phyloP scores from a whole-genome alignment of 2,888 invertebrate species.

The Aproaerema taeniolella region DNA sequence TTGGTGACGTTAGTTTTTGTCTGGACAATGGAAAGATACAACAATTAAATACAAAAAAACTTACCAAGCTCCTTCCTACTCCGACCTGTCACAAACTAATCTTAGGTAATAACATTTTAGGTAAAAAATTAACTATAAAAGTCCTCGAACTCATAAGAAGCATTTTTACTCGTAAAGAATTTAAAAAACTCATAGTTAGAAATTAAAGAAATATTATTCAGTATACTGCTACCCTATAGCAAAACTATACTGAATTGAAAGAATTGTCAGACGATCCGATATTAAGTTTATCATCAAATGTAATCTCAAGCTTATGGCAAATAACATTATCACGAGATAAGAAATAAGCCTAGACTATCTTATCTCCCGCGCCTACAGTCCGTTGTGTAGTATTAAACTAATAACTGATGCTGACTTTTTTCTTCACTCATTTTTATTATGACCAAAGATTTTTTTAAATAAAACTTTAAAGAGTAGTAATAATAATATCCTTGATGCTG shows the following conservation, averaged over 20 bases:
- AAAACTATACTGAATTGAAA: slow-evolving; percentile 46
- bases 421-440: too few relatives aligned
- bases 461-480: too few relatives aligned
- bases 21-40: slow-evolving; percentile 75
- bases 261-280: slow-evolving; percentile 46
- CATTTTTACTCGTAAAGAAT: slow-evolving; percentile 54
- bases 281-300: slow-evolving; percentile 59
- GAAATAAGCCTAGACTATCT: slow-evolving; percentile 57
- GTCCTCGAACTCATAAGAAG: slow-evolving; percentile 48
- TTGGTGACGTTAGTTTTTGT: slow-evolving; percentile 99
- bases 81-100: slow-evolving; percentile 53
- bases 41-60: slow-evolving; percentile 26
- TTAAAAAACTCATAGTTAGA: slow-evolving; percentile 47
- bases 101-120: slow-evolving; percentile 40
- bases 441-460: too few relatives aligned
- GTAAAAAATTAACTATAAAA: slow-evolving; percentile 49
- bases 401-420: too few relatives aligned
- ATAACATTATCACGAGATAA: slow-evolving; percentile 58
- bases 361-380: too few relatives aligned
- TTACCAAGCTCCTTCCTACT: slow-evolving; percentile 52
- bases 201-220: slow-evolving; percentile 23
- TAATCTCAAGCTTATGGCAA: slow-evolving; percentile 67
- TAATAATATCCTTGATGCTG: too few relatives aligned
- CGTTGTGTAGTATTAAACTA: too few relatives aligned
- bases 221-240: slow-evolving; percentile 26